Base-by-base conservation (phyloP, 2,888 invertebrate species). In the Prosopocoilus inquinatus region DNA sequence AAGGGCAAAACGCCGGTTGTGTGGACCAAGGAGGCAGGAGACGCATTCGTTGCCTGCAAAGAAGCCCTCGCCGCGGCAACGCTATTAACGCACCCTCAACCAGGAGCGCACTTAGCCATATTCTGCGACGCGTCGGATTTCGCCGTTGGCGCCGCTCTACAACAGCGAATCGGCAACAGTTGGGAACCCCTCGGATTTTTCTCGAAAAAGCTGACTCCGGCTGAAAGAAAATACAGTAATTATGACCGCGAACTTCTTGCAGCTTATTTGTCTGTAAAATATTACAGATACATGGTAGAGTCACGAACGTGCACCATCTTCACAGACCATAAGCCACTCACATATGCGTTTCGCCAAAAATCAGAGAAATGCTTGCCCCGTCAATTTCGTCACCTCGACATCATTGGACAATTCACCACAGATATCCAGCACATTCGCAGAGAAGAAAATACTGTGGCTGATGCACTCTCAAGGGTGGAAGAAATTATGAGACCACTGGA, bases 191-290 rank as follows among this genome's bases (percentile, higher is more conserved):
- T 43, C 3, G 13, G 16, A 20, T 43, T 43, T 20, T 43, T 43
- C 43, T 43, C 43, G n/a, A 43, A 43, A 20, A 13, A 12, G n/a
- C 20, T 43, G 20, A 66, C 54, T 9, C 52, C 64, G 3, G 53
- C 72, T 0, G 69, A 78, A 55, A 46, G 16, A 69, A 4, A 72
- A 73, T 61, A 58, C 32, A 44, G 39, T 16, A 46, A 51, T 16
- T 59, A 56, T 15, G 58, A 53, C 16, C 34, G 57, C 1, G 59
- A 61, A 36, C 47, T 58, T 2, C 49, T 59, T n/a, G 57, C 62
- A 5, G 45, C 53, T 11, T 62, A 60, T 49, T 9, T 16, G 20
- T 53, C 61, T 13, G 49, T 56, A 1, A 55, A 53, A 33, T 50
- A 61, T 28, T 59, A 59, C 16, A 12, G 52, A 20, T 3, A 47